Percentiles rank a stretch among this genome's conserved stretches.
Evolutionary conservation across 2,888 invertebrate genomes (phyloP).

Genomic region (Torymus tubicola): DNA sequence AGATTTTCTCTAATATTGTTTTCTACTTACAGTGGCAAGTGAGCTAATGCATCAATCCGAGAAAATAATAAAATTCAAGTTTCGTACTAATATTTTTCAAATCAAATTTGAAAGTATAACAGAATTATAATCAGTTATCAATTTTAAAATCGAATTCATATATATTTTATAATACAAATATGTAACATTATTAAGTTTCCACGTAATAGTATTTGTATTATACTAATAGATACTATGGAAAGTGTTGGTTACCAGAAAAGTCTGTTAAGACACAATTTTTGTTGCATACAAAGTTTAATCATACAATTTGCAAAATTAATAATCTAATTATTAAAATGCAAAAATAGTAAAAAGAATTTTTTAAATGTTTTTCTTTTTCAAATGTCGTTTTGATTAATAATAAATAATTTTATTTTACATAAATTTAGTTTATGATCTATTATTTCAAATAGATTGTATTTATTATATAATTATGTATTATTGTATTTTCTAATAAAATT

Average conservation of each 20-base stretch:
- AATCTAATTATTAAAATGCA: constrained; percentile 3
- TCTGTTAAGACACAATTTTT: background rate
- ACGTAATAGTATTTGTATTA: too few species aligned
- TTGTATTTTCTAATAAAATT: too few species aligned
- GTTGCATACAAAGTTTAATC: background rate
- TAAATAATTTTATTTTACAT: too few species aligned
- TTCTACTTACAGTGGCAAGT: constrained; percentile 69
- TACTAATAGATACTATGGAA: too few species aligned
- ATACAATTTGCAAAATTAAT: background rate
- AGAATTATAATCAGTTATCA: background rate
- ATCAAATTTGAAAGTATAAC: background rate
- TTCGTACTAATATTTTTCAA: background rate
- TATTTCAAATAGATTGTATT: too few species aligned
- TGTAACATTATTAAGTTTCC: too few species aligned
- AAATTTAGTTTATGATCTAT: too few species aligned
- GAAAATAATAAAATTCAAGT: background rate
- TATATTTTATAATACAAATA: too few species aligned
- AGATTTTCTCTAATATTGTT: background rate
- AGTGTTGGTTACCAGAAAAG: too few species aligned
- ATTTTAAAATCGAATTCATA: too few species aligned
- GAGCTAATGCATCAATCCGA: constrained; percentile 59
- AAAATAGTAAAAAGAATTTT: background rate
- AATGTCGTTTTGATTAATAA: too few species aligned
- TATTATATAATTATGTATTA: too few species aligned
- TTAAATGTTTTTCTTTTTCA: background rate